Conservation (phyloP, 2,888 invertebrate species). For the Sceliomorpha sp. region DNA sequence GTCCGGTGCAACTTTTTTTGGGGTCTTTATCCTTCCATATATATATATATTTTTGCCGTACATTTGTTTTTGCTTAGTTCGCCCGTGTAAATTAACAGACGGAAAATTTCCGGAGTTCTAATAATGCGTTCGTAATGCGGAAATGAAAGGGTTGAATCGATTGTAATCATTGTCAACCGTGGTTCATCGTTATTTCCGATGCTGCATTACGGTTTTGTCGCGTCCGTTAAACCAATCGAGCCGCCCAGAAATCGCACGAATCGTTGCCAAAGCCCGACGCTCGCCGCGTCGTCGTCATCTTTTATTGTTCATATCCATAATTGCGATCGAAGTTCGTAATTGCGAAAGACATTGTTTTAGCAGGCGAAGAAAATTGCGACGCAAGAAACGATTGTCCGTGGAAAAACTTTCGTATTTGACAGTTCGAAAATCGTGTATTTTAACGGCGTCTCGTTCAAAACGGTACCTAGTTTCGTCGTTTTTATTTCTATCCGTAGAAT, state of each 20-base stretch:
- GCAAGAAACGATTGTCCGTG: too few relatives aligned
- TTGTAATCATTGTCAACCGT: slow-evolving; percentile 52
- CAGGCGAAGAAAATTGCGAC: too few relatives aligned
- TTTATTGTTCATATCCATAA: too few relatives aligned
- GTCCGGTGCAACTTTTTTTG: too few relatives aligned
- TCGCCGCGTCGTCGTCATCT: slow-evolving; percentile 9
- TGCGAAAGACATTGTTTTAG: too few relatives aligned
- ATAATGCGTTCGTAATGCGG: slow-evolving; percentile 41
- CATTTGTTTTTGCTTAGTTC: slow-evolving; percentile 25
- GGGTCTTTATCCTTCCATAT: too few relatives aligned
- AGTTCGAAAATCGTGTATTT: too few relatives aligned
- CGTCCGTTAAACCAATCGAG: slow-evolving; percentile 46
- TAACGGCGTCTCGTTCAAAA: too few relatives aligned
- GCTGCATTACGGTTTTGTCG: slow-evolving; percentile 42
- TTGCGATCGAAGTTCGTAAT: too few relatives aligned
- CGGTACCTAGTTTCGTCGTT: too few relatives aligned
- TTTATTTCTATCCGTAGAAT: too few relatives aligned
- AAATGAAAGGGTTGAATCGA: slow-evolving; percentile 51
- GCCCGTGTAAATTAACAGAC: slow-evolving; percentile 43
- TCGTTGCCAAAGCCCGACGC: slow-evolving; percentile 26
- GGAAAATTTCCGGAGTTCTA: slow-evolving; percentile 49
- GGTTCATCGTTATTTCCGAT: slow-evolving; percentile 53
- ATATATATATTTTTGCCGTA: slow-evolving; percentile 21
- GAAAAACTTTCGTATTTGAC: too few relatives aligned
- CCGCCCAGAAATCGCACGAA: slow-evolving; percentile 22